A percentile compares a stretch with the other conserved stretches of the same genome.
Conservation (phyloP, 2,113 vertebrate genomes). For the Pygoscelis antarcticus region DNA sequence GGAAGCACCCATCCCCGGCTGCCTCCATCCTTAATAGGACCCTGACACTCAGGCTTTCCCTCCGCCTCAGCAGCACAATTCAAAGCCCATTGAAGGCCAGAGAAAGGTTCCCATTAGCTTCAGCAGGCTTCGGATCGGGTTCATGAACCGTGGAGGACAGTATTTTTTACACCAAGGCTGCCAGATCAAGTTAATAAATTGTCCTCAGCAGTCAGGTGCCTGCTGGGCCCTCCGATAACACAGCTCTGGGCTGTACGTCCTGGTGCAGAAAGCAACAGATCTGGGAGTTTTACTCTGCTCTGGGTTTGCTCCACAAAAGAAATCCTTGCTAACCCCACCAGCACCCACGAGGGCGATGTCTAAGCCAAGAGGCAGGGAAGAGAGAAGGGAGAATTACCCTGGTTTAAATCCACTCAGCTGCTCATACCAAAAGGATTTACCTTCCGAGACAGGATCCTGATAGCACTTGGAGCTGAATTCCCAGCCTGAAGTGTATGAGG, state of each 20-base stretch:
- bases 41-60: background rate
- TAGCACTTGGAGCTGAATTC: background rate
- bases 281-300: background rate
- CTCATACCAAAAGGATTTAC: slow-evolving; percentile 3
- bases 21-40: background rate
- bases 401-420: slow-evolving; percentile 10
- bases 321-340: background rate
- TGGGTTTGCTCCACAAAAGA: background rate
- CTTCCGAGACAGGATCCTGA: background rate
- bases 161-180: background rate
- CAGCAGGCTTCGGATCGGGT: background rate
- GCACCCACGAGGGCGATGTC: background rate
- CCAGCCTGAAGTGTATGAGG: slow-evolving; percentile 39
- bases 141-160: fast-evolving
- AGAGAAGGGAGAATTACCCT: background rate
- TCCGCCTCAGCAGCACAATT: background rate
- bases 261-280: background rate
- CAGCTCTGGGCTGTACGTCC: fast-evolving
- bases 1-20: background rate
- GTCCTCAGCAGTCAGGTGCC: background rate
- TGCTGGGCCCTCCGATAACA: background rate
- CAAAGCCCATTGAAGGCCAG: background rate
- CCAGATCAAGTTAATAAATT: background rate
- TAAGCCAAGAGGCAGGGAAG: background rate
- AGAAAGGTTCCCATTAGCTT: background rate